Evolutionary conservation across 2,797 vertebrate genomes (phyloP).

Genomic region (Rhodeus uyekii): DNA sequence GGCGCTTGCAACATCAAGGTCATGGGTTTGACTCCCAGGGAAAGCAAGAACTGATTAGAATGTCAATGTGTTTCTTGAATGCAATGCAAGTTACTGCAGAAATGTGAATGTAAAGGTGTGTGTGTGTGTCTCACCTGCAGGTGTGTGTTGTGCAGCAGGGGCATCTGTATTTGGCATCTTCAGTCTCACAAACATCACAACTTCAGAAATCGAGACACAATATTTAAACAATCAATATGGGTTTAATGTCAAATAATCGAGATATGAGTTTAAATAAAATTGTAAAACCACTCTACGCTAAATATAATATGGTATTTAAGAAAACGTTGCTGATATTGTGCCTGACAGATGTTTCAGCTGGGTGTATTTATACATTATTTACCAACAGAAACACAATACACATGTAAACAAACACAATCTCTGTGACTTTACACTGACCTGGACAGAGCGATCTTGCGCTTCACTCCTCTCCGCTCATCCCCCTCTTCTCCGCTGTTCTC

Average conservation of each 20-base stretch:
- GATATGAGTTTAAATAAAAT: too few species aligned
- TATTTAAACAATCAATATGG: not conserved
- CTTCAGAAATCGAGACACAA: constrained; percentile 65
- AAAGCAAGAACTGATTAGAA: too few species aligned
- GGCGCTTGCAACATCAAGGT: too few species aligned
- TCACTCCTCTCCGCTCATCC: constrained; percentile 61
- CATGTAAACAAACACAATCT: not conserved
- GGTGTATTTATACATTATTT: too few species aligned
- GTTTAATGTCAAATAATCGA: not conserved
- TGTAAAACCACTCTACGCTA: too few species aligned
- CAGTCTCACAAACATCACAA: constrained; percentile 84
- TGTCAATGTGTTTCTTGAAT: too few species aligned
- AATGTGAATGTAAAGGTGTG: too few species aligned
- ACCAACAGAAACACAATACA: not conserved
- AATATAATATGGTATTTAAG: too few species aligned
- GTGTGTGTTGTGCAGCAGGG: constrained; percentile 87
- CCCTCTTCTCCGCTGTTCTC: not conserved
- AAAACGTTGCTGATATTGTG: not conserved
- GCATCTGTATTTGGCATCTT: constrained; percentile 90
- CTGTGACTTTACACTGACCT: constrained; percentile 57
- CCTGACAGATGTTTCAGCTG: not conserved
- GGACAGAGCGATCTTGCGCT: constrained; percentile 73
- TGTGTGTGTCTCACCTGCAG: constrained; percentile 82
- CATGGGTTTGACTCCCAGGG: too few species aligned
- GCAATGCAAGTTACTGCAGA: too few species aligned